A percentile compares a stretch with the other conserved stretches of the same genome.
Evolutionary conservation across 1,140 invertebrate species (phyloP).

Genomic region (Atopsyche davidsoni): DNA sequence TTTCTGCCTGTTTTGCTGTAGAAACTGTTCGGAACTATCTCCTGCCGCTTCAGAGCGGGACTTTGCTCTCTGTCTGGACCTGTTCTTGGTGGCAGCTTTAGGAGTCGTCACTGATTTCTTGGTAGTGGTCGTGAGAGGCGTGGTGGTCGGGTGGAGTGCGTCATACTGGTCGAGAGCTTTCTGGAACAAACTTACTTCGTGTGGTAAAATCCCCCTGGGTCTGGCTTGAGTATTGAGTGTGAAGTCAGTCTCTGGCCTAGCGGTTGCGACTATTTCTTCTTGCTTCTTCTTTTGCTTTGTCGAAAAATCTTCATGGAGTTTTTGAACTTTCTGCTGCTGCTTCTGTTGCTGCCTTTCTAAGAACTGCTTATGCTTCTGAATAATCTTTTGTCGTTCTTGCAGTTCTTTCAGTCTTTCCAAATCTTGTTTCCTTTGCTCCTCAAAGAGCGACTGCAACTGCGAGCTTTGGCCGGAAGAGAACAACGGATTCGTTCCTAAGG

Average conservation of each 20-base stretch:
- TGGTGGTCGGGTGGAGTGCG: constrained; percentile 45
- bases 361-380: constrained; percentile 63
- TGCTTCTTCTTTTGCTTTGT: constrained; percentile 56
- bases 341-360: constrained; percentile 63
- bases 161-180: constrained; percentile 47
- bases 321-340: constrained; percentile 58
- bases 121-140: constrained; percentile 42
- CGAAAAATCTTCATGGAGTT: constrained; percentile 57
- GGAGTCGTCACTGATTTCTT: constrained; percentile 38
- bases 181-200: constrained; percentile 45
- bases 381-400: constrained; percentile 57
- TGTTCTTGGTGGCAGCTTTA: constrained; percentile 33
- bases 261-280: constrained; percentile 43
- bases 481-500: constrained; percentile 41
- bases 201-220: constrained; percentile 40
- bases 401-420: constrained; percentile 50
- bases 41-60: constrained; percentile 39
- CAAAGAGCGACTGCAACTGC: constrained; percentile 50
- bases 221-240: constrained; percentile 39
- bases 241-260: constrained; percentile 41
- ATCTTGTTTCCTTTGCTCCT: constrained; percentile 59
- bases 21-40: constrained; percentile 37
- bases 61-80: constrained; percentile 41
- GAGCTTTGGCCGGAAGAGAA: constrained; percentile 48
- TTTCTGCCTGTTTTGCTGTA: constrained; percentile 46